phyloP scores from a whole-genome alignment of 2,888 invertebrate species.

The Shargacucullia verbasci region DNA sequence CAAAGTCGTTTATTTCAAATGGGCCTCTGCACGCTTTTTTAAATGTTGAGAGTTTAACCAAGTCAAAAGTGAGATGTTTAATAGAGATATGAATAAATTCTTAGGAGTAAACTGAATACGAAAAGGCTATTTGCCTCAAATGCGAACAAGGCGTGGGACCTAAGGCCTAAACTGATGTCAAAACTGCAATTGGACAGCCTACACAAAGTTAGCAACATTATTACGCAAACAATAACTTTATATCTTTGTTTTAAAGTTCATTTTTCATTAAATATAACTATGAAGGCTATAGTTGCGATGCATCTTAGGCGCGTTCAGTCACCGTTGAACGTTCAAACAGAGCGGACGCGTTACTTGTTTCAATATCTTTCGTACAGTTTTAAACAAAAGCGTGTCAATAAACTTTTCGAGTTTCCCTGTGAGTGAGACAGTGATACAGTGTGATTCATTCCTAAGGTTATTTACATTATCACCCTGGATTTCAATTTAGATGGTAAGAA shows the following conservation, averaged over 20 bases:
- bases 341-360: slow-evolving; percentile 63
- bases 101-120: too few relatives aligned
- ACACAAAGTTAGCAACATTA: slow-evolving; percentile 32
- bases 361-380: slow-evolving; percentile 39
- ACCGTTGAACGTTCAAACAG: slow-evolving; percentile 60
- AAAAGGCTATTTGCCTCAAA: slow-evolving; percentile 12
- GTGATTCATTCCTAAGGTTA: slow-evolving; percentile 56
- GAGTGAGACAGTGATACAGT: slow-evolving; percentile 63
- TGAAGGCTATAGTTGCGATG: slow-evolving; percentile 64
- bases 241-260: slow-evolving; percentile 58
- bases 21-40: too few relatives aligned
- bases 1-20: too few relatives aligned
- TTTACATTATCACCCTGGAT: slow-evolving; percentile 76
- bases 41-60: too few relatives aligned
- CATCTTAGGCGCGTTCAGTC: slow-evolving; percentile 74
- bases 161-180: slow-evolving; percentile 48
- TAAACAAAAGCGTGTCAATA: slow-evolving; percentile 68
- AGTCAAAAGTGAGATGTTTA: too few relatives aligned
- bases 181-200: slow-evolving; percentile 58
- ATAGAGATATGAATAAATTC: too few relatives aligned
- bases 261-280: slow-evolving; percentile 58
- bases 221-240: slow-evolving; percentile 47
- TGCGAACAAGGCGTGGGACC: slow-evolving; percentile 40
- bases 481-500: slow-evolving; percentile 76
- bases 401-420: slow-evolving; percentile 66